Conservation (phyloP, 2,888 invertebrate species). For the Phlogophora meticulosa region DNA sequence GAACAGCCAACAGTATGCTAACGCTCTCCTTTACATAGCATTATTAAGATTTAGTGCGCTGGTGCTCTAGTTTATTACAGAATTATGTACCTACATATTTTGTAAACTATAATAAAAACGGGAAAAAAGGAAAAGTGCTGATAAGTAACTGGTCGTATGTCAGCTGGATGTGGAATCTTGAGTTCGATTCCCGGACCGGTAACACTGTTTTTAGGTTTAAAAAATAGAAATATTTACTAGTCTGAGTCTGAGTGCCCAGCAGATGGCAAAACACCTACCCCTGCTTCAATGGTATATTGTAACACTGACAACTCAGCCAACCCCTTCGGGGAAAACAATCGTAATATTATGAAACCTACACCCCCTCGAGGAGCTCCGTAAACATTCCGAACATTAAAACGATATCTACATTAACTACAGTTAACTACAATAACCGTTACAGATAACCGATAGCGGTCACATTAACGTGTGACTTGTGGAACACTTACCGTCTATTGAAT, state of each 20-base stretch:
- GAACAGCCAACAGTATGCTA: conserved; percentile 44
- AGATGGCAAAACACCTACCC: too few species aligned
- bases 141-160: too few species aligned
- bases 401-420: conserved; percentile 53
- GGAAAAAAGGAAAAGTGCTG: too few species aligned
- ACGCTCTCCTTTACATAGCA: conserved; percentile 24
- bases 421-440: conserved; percentile 55
- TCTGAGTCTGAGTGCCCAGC: too few species aligned
- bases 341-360: conserved; percentile 13
- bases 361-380: conserved; percentile 28
- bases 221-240: too few species aligned
- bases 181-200: too few species aligned
- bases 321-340: background rate
- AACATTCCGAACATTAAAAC: conserved; percentile 44
- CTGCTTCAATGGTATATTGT: too few species aligned
- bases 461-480: conserved; percentile 44
- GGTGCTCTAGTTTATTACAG: conserved; percentile 33
- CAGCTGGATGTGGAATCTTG: too few species aligned
- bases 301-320: too few species aligned
- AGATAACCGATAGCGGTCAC: conserved; percentile 50
- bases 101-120: conserved; percentile 14
- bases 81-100: conserved; percentile 34
- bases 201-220: too few species aligned
- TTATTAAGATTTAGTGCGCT: conserved; percentile 41
- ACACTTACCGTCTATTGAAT: conserved; percentile 42